These are phyloP conservation scores for Homalodisca vitripennis DNA, from an alignment of 1,140 invertebrate genomes.

Conservation along the genomic window DNA sequence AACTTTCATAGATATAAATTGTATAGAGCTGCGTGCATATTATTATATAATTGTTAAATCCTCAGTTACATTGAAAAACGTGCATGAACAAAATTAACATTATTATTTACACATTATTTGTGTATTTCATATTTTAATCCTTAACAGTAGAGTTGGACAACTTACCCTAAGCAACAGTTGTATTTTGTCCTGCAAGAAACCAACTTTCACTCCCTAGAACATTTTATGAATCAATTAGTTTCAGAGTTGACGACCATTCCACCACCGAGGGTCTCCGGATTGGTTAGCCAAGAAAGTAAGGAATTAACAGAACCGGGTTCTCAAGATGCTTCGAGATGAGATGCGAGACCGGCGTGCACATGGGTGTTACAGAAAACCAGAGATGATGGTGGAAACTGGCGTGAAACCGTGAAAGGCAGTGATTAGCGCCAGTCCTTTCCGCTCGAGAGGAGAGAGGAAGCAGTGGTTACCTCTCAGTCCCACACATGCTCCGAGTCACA, in stretches of 20 bases:
- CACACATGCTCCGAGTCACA: too few species aligned
- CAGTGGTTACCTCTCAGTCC: too few species aligned
- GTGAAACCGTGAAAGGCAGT: too few species aligned
- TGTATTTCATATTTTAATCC: background rate
- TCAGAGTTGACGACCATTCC: background rate
- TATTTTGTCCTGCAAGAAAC: slow-evolving; percentile 38
- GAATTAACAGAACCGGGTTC: background rate
- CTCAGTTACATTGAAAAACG: too few species aligned
- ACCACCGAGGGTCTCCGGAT: background rate
- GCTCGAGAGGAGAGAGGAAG: too few species aligned
- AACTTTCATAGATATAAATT: too few species aligned
- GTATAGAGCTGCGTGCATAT: too few species aligned
- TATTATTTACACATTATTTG: background rate
- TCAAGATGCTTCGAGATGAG: background rate
- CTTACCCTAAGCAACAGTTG: slow-evolving; percentile 40
- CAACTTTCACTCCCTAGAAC: slow-evolving; percentile 37
- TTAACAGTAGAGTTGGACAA: background rate
- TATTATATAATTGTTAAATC: too few species aligned
- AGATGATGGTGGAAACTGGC: background rate
- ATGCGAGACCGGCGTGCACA: background rate
- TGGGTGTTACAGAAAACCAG: background rate
- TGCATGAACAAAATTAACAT: too few species aligned
- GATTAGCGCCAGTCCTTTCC: too few species aligned
- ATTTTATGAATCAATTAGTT: slow-evolving; percentile 16
- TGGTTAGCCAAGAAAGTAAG: slow-evolving; percentile 19